These are phyloP conservation scores for Sarcophilus harrisii DNA, from an alignment of 2,797 vertebrate genomes.

Conservation along the genomic window DNA sequence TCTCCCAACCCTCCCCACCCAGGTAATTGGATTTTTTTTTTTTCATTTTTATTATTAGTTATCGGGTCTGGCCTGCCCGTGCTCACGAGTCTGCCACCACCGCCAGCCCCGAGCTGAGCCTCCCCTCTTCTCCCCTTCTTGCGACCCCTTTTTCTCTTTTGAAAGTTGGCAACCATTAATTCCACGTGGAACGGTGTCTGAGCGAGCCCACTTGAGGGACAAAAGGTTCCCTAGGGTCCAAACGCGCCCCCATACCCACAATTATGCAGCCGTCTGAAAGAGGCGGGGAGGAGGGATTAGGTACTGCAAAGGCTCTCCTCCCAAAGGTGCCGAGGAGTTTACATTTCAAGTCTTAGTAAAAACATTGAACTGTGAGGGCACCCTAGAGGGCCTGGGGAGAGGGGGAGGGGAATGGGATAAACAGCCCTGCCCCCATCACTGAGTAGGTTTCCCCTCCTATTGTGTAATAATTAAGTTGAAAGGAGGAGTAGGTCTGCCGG, in stretches of 20 bases:
- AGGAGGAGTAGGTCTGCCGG: not conserved
- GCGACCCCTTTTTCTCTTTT: not conserved
- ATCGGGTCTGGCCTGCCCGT: constrained; percentile 30
- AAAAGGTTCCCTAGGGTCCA: constrained; percentile 55
- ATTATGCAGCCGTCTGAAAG: constrained; percentile 40
- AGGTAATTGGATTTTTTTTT: not conserved
- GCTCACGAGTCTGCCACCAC: not conserved
- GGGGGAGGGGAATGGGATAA: constrained; percentile 16
- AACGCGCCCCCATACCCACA: constrained; percentile 50
- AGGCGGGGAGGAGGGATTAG: not conserved
- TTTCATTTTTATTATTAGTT: not conserved
- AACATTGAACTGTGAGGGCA: constrained; percentile 15
- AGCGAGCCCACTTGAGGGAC: constrained; percentile 53
- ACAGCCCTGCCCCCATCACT: not conserved
- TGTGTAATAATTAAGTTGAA: constrained; percentile 1
- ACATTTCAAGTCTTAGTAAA: constrained; percentile 40
- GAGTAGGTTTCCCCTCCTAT: not conserved
- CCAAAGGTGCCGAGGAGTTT: constrained; percentile 20
- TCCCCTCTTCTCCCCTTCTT: not conserved
- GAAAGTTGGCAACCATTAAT: constrained; percentile 14
- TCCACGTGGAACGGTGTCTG: constrained; percentile 58
- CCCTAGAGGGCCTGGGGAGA: not conserved
- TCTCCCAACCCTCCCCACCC: not conserved
- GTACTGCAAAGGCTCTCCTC: constrained; percentile 19
- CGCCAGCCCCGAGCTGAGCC: not conserved